Evolutionary conservation across 2,888 invertebrate species (phyloP).

Genomic region (Acleris emargana): DNA sequence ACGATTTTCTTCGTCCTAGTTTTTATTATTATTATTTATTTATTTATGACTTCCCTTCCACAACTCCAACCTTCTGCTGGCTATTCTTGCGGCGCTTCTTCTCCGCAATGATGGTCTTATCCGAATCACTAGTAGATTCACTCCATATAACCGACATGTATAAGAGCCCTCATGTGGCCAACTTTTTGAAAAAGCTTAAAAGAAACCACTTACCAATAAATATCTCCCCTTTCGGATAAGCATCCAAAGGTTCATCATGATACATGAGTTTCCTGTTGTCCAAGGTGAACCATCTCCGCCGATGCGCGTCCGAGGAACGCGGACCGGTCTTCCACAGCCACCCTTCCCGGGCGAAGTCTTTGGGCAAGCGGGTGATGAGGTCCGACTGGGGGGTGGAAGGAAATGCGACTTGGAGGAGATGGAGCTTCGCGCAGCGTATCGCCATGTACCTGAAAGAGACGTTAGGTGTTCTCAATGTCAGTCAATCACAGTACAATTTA

Average conservation of each 20-base stretch:
- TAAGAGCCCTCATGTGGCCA: no score
- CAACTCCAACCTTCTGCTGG: no score
- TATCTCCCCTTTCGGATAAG: slow-evolving; percentile 95
- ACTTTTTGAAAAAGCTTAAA: slow-evolving; percentile 27
- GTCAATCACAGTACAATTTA: no score
- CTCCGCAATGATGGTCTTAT: no score
- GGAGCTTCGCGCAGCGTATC: slow-evolving; percentile 92
- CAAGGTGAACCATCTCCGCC: slow-evolving; percentile 94
- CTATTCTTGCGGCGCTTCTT: no score
- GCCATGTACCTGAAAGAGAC: slow-evolving; percentile 84
- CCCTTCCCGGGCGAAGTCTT: slow-evolving; percentile 93
- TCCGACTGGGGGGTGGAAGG: slow-evolving; percentile 90
- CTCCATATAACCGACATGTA: no score
- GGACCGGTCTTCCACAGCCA: slow-evolving; percentile 96
- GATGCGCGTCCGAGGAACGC: slow-evolving; percentile 90
- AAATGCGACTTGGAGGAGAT: slow-evolving; percentile 92
- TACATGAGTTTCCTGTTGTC: slow-evolving; percentile 97
- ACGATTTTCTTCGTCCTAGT: no score
- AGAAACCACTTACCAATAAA: slow-evolving; percentile 86
- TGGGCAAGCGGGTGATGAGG: slow-evolving; percentile 88
- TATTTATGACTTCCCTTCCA: no score
- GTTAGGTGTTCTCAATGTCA: no score
- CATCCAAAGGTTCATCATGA: slow-evolving; percentile 93
- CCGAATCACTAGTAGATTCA: no score
- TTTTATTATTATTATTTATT: no score